Evolutionary conservation across 2,113 vertebrate genomes (phyloP).

Genomic region (Phyllopteryx taeniolatus): DNA sequence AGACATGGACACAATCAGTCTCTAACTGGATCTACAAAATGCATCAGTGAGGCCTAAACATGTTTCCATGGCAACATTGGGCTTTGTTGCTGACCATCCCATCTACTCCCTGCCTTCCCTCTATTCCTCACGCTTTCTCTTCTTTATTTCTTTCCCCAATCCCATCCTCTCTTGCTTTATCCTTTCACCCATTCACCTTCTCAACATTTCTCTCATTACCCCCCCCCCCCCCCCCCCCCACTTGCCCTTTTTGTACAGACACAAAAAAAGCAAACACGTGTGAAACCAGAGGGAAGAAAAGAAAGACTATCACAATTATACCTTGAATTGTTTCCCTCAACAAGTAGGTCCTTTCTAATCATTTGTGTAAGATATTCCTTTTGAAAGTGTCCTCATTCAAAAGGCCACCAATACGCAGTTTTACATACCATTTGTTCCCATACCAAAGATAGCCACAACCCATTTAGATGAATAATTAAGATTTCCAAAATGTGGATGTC

Average conservation of each 20-base stretch:
- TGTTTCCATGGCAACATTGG: constrained; percentile 77
- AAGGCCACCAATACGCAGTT: constrained; percentile 5
- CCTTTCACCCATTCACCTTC: constrained; percentile 66
- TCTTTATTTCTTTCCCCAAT: constrained; percentile 48
- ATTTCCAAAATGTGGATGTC: constrained; percentile 65
- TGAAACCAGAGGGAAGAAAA: constrained; percentile 20
- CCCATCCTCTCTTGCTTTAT: constrained; percentile 64
- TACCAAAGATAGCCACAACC: constrained; percentile 51
- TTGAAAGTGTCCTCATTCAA: constrained; percentile 15
- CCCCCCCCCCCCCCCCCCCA: constrained; percentile 16
- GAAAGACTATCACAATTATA: constrained; percentile 33
- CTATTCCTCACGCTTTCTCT: constrained; percentile 33
- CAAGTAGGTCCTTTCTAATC: constrained; percentile 42
- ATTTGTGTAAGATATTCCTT: constrained; percentile 7
- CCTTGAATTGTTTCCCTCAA: constrained; percentile 43
- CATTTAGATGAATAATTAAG: constrained; percentile 70
- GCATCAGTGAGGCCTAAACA: constrained; percentile 85
- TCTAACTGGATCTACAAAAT: constrained; percentile 88
- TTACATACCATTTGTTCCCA: constrained; percentile 34
- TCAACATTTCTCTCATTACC: constrained; percentile 62
- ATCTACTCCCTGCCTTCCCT: constrained; percentile 25
- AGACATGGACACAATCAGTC: constrained; percentile 81
- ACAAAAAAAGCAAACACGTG: constrained; percentile 54
- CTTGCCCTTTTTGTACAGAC: constrained; percentile 1
- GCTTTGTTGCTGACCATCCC: constrained; percentile 68